Percentiles rank a stretch among this genome's conserved stretches.
These are phyloP conservation scores for Sorex maritimensis DNA, from an alignment of 2,797 vertebrate species.

Conservation along the genomic window DNA sequence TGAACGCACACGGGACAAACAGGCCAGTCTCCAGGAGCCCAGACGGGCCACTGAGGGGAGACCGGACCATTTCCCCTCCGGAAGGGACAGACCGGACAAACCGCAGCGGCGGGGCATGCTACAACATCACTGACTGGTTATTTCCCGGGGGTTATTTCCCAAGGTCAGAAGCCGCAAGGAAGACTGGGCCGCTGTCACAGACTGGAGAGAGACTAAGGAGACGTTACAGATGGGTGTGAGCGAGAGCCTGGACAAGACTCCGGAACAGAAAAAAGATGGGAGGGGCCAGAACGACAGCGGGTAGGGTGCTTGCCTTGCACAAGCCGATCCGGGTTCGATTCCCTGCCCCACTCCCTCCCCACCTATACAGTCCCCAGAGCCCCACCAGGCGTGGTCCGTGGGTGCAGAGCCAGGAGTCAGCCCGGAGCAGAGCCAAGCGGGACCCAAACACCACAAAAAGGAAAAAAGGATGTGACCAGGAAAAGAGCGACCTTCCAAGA, in stretches of 20 bases:
- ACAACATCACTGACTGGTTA: not conserved
- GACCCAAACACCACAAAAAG: too few species aligned
- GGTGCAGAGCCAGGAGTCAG: too few species aligned
- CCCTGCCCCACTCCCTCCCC: too few species aligned
- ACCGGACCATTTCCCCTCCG: not conserved
- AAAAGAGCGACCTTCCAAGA: not conserved
- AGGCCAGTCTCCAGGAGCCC: not conserved
- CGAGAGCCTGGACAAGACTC: not conserved
- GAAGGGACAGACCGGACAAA: constrained; percentile 14
- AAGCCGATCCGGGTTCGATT: too few species aligned
- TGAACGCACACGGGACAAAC: not conserved
- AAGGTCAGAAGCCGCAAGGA: constrained; percentile 31
- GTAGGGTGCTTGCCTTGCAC: too few species aligned
- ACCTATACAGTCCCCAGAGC: too few species aligned
- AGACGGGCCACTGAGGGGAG: fast-evolving
- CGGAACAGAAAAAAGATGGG: not conserved
- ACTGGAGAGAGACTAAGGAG: not conserved
- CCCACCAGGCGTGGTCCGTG: too few species aligned
- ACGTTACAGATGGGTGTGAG: not conserved
- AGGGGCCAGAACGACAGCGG: too few species aligned
- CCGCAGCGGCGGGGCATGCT: not conserved
- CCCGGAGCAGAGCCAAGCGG: too few species aligned
- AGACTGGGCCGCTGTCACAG: not conserved
- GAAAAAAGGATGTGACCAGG: too few species aligned
- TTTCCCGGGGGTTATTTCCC: not conserved